Evolutionary conservation across 2,797 vertebrate genomes (phyloP).

Genomic region (Masticophis lateralis): DNA sequence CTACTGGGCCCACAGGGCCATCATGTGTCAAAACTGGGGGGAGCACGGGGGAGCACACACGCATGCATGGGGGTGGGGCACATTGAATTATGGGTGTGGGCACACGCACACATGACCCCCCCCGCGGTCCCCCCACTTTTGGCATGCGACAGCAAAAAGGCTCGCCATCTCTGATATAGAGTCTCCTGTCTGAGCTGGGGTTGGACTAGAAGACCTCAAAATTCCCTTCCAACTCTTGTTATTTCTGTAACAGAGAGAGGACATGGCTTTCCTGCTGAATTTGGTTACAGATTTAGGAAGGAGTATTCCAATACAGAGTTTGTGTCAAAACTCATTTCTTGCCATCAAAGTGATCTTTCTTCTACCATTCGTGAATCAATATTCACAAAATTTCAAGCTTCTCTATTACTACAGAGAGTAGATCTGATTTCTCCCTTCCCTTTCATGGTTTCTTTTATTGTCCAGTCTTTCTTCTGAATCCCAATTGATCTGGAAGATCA

Average conservation of each 20-base stretch:
- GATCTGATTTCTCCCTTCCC: background rate
- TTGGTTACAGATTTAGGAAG: background rate
- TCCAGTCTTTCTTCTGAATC: background rate
- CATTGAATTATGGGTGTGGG: no score
- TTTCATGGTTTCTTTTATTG: background rate
- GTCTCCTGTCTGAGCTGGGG: background rate
- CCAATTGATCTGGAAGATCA: background rate
- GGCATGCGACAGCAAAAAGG: no score
- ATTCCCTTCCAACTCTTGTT: background rate
- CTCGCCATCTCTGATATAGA: no score
- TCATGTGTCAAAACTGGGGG: no score
- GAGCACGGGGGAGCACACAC: no score
- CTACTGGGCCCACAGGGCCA: no score
- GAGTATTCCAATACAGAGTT: no score
- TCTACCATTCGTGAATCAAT: background rate
- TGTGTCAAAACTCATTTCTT: background rate
- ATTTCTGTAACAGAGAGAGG: background rate
- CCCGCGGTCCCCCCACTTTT: no score
- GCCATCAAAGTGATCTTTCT: background rate
- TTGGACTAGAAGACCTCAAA: background rate
- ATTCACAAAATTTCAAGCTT: background rate
- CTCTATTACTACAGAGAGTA: background rate
- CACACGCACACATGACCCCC: no score
- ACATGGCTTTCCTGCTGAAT: background rate
- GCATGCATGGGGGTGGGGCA: no score